Percentiles rank a stretch among this genome's conserved stretches.
Evolutionary conservation across 30 jellyfish, hydroid and myxozoan species (phyloP).

Genomic region (Calvadosia cruxmelitensis): DNA sequence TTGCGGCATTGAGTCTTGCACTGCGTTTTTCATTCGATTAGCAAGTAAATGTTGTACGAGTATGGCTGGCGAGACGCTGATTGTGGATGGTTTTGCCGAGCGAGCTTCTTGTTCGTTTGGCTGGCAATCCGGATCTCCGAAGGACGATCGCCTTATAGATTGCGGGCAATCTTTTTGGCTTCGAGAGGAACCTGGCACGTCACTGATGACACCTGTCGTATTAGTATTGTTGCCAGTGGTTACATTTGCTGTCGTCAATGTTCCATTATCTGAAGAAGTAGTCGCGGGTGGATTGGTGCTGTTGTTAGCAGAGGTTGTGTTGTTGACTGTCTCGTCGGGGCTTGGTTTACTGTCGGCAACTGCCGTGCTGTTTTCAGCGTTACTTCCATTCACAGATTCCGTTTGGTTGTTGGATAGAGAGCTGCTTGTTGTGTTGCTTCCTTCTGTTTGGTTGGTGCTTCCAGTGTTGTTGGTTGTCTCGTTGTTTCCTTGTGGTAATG

Average conservation of each 20-base stretch:
- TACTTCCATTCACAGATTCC: no score
- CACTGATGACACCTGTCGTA: neutral
- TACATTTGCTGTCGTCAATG: neutral
- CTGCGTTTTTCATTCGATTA: slow-evolving; percentile 45
- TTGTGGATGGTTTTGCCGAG: slow-evolving; percentile 10
- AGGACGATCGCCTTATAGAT: neutral
- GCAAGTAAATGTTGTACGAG: slow-evolving; percentile 52
- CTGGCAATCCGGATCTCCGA: neutral
- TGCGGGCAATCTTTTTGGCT: neutral
- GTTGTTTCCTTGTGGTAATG: slow-evolving; percentile 2
- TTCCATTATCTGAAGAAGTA: neutral
- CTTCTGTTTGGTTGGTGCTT: neutral
- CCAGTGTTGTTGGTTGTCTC: neutral
- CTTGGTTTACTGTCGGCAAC: neutral
- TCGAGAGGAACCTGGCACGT: neutral
- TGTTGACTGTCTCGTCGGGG: neutral
- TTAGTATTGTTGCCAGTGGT: neutral
- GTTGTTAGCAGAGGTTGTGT: neutral
- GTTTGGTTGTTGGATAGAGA: neutral
- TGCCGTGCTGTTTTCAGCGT: neutral
- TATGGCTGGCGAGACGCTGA: slow-evolving; percentile 63
- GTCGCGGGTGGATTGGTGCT: neutral
- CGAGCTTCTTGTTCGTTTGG: neutral
- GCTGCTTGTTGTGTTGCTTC: neutral
- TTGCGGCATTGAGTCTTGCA: slow-evolving; percentile 66